These are phyloP conservation scores for Pristionchus japonicus DNA, from an alignment of 2,888 invertebrate species.

Conservation along the genomic window DNA sequence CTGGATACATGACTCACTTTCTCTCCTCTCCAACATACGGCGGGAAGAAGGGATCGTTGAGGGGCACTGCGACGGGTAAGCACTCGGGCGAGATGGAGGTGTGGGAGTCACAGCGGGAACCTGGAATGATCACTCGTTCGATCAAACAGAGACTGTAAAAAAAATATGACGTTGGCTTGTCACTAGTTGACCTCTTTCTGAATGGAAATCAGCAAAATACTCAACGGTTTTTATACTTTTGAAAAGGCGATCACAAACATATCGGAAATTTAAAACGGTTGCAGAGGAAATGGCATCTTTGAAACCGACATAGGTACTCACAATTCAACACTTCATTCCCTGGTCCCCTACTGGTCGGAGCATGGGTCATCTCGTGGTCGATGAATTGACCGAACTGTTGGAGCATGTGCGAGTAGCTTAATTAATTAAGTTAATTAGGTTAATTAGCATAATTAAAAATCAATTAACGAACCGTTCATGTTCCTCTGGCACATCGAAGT, in stretches of 20 bases:
- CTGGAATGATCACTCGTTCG: no score
- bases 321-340: constrained; percentile 71
- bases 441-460: not conserved
- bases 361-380: constrained; percentile 74
- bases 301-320: no score
- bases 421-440: not conserved
- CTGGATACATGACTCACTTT: not conserved
- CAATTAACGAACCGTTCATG: constrained; percentile 50
- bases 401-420: constrained; percentile 67
- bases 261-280: no score
- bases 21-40: constrained; percentile 76
- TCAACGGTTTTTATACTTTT: no score
- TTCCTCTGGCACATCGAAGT: constrained; percentile 76
- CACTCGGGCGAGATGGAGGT: constrained; percentile 92
- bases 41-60: constrained; percentile 89
- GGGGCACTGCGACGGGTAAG: constrained; percentile 90
- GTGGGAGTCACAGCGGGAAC: constrained; percentile 84
- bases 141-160: no score
- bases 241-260: no score
- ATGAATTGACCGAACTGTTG: constrained; percentile 75
- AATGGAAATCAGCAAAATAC: no score
- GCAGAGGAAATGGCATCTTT: no score
- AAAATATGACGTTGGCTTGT: no score
- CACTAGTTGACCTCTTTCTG: no score
- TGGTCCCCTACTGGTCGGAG: constrained; percentile 66